A percentile compares a stretch with the other conserved stretches of the same genome.
Evolutionary conservation across 2,113 vertebrate species (phyloP).

Genomic region (Tonatia bakeri): DNA sequence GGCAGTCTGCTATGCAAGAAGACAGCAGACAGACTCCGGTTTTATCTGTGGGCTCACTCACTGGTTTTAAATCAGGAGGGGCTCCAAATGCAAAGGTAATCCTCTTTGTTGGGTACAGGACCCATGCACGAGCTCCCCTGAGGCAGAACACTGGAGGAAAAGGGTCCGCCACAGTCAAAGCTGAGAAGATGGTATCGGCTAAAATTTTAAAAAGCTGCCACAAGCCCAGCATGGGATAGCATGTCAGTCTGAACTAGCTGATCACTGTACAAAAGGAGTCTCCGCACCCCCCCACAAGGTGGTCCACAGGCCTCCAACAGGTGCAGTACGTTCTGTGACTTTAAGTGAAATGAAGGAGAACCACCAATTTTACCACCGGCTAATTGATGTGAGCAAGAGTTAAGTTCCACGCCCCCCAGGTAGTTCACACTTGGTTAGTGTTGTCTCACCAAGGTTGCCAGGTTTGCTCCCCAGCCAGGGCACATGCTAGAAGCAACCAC

Average conservation of each 20-base stretch:
- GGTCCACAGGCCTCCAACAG: background rate
- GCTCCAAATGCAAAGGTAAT: background rate
- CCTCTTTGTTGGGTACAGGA: background rate
- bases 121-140: background rate
- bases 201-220: background rate
- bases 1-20: background rate
- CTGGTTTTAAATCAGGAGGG: background rate
- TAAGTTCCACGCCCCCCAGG: background rate
- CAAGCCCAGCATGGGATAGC: background rate
- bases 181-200: background rate
- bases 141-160: background rate
- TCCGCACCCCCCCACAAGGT: background rate
- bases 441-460: too few relatives aligned
- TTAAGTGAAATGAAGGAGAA: background rate
- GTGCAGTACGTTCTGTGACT: background rate
- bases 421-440: too few relatives aligned
- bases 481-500: too few relatives aligned
- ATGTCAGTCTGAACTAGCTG: background rate
- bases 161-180: background rate
- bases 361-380: background rate
- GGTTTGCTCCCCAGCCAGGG: too few relatives aligned
- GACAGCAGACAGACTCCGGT: background rate
- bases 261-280: background rate
- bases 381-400: background rate
- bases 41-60: background rate